Evolutionary conservation across 2,113 vertebrate genomes (phyloP).

Genomic region (Cyrtonyx montezumae): DNA sequence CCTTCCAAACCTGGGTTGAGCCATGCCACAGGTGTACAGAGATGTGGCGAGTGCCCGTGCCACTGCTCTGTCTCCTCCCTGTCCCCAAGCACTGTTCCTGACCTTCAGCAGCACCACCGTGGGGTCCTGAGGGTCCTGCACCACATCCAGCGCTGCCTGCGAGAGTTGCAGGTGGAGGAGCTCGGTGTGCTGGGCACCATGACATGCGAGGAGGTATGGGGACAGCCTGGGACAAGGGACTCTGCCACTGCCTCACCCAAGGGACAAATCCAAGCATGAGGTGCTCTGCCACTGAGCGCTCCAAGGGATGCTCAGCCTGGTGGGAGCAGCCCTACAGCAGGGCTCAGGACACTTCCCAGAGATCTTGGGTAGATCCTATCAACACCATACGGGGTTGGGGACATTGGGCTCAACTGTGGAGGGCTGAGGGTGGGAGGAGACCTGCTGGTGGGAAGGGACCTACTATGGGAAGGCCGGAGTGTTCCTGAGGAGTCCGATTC

Average conservation of each 20-base stretch:
- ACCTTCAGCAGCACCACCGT: rapidly evolving
- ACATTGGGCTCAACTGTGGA: rapidly evolving
- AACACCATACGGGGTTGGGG: rapidly evolving
- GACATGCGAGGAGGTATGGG: rapidly evolving
- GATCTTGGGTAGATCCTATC: background rate
- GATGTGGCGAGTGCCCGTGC: rapidly evolving
- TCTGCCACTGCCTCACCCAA: background rate
- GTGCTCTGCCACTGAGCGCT: rapidly evolving
- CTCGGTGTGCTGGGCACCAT: background rate
- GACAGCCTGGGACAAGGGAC: background rate
- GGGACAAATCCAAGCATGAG: background rate
- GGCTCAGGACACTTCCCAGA: background rate
- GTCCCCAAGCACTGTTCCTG: rapidly evolving
- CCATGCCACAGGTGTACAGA: background rate
- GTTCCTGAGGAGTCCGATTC: background rate
- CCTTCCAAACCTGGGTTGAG: rapidly evolving
- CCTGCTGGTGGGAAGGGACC: background rate
- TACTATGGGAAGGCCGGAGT: background rate
- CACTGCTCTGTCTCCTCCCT: rapidly evolving
- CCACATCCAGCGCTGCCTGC: rapidly evolving
- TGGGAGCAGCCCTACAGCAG: background rate
- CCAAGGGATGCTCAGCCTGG: background rate
- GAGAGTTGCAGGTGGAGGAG: background rate
- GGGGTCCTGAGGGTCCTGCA: background rate
- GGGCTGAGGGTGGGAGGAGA: background rate